Percentiles rank a stretch among this genome's conserved stretches.
Evolutionary conservation across 2,113 vertebrate species (phyloP).

Genomic region (Dipodomys merriami): DNA sequence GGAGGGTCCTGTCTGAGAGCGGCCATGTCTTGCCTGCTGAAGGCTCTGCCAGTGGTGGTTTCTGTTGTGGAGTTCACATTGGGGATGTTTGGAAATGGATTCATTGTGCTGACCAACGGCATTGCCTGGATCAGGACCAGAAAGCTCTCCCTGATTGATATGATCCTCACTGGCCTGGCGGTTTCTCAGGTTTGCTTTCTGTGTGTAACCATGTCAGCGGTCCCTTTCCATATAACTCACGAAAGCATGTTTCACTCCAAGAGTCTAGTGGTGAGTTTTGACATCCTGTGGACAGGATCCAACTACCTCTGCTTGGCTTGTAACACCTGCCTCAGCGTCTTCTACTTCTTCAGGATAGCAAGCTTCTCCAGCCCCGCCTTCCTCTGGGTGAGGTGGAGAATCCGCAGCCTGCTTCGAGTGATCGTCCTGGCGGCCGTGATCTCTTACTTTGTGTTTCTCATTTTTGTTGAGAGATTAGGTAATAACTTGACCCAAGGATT

Average conservation of each 20-base stretch:
- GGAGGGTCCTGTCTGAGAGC: not conserved
- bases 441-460: not conserved
- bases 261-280: not conserved
- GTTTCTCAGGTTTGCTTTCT: not conserved
- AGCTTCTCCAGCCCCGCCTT: constrained; percentile 35
- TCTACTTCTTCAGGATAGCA: constrained; percentile 57
- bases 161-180: not conserved
- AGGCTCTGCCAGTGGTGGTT: not conserved
- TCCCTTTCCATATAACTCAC: not conserved
- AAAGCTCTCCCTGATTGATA: not conserved
- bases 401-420: not conserved
- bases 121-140: not conserved
- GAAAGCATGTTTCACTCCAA: not conserved
- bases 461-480: not conserved
- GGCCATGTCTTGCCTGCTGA: not conserved
- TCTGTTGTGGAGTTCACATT: not conserved
- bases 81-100: constrained; percentile 1
- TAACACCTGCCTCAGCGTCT: not conserved
- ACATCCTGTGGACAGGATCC: not conserved
- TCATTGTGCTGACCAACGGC: not conserved
- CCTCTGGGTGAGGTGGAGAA: constrained; percentile 34
- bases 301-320: not conserved
- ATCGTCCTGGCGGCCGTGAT: not conserved
- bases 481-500: not conserved
- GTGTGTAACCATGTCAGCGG: not conserved